Evolutionary conservation across 2,113 vertebrate species (phyloP).

Genomic region (Noturus placidus): DNA sequence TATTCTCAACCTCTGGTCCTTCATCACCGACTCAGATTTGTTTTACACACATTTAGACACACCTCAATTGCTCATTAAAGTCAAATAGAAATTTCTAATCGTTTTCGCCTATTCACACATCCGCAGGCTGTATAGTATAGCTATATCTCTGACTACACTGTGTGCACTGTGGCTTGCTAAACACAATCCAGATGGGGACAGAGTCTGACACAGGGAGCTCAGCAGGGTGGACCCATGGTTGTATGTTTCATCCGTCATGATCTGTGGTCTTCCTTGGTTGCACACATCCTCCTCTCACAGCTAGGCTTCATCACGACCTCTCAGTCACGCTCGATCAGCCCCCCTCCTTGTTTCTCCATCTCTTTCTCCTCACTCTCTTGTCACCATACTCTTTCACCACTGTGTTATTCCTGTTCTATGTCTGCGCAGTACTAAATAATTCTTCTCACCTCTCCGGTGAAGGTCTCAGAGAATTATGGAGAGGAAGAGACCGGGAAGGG

Average conservation of each 20-base stretch:
- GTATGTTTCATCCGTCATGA: slow-evolving; percentile 1
- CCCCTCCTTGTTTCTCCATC: background rate
- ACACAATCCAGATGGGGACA: slow-evolving; percentile 50
- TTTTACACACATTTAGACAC: background rate
- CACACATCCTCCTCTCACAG: slow-evolving; percentile 1
- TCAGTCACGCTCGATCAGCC: slow-evolving; percentile 9
- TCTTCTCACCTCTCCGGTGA: slow-evolving; percentile 28
- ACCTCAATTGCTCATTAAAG: background rate
- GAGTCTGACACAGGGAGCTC: slow-evolving; percentile 25
- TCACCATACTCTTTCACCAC: background rate
- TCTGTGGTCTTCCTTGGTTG: background rate
- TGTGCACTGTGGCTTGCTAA: slow-evolving; percentile 31
- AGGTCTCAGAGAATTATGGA: background rate
- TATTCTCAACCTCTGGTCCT: background rate
- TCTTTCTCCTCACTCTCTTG: background rate
- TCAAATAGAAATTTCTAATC: background rate
- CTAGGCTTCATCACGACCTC: background rate
- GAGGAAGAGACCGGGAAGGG: background rate
- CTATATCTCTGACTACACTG: background rate
- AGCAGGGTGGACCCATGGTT: slow-evolving; percentile 13
- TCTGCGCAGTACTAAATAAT: slow-evolving; percentile 1
- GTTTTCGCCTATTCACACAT: background rate
- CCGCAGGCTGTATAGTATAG: background rate
- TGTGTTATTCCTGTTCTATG: background rate
- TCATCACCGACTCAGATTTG: background rate